Base-by-base conservation (phyloP, 2,113 vertebrate genomes). In the Rhinichthys klamathensis region DNA sequence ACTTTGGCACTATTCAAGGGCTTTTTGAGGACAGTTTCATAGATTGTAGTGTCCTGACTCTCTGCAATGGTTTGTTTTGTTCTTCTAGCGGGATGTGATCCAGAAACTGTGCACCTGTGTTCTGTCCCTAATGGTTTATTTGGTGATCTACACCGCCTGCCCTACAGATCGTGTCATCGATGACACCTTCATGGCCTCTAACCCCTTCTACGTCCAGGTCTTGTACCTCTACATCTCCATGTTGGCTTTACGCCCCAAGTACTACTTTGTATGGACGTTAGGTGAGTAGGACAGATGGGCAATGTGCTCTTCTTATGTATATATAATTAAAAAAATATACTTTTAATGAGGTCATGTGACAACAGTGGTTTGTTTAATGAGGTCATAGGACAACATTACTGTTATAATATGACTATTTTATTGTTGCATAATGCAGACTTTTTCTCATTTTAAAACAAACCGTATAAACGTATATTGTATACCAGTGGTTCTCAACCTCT, bases 221-320 rank as follows among this genome's bases (percentile, higher is more conserved):
- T 77, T 96, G 92, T 99, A 99, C 89, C 95, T 99, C 0, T 99
- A 99, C 1, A 10, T 98, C 81, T 97, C 98, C 81, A 96, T 99
- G 85, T 92, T 99, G 94, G 96, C 97, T 35, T 95, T 97, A 88
- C 95, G 98, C 91, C 98, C 98, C 82, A 99, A 99, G 78, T 99
- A 99, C 93, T 99, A 98, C 90, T 99, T 99, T 90, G 96, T 98
- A 4, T 99, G 98, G 98, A 99, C 97, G 12, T 94, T 99, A 46
- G 97, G 98, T 99, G 92, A 96, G 97, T 95, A 12, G 10, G 25
- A 15, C 56, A 83, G 63, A 7, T 73, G 54, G 32, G 3, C 13
- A 41, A 27, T 25, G 9, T 44, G 35, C n/a, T 61, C 23, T 16
- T 12, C 3, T 60, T 0, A 58, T 30, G 16, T 18, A 73, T 25